phyloP scores from a whole-genome alignment of 1,140 invertebrate genomes.

The Pachyrhynchus sulphureomaculatus region DNA sequence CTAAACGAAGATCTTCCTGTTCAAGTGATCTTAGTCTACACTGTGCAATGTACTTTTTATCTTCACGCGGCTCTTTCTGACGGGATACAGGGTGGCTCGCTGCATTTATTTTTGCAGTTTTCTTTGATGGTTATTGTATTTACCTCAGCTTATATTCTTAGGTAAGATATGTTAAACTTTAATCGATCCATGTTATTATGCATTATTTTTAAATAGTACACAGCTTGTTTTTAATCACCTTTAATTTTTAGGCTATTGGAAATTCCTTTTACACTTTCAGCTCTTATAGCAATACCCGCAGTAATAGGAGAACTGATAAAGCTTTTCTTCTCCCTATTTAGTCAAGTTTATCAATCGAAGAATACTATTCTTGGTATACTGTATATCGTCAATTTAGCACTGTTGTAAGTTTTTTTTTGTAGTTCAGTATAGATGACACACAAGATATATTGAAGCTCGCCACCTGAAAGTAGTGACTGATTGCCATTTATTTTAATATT shows the following conservation, averaged over 20 bases:
- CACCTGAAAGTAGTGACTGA: too few relatives aligned
- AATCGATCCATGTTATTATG: too few relatives aligned
- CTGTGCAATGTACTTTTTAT: neutral
- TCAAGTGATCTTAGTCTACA: neutral
- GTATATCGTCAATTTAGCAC: neutral
- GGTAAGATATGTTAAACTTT: too few relatives aligned
- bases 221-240: neutral
- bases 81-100: neutral
- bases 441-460: too few relatives aligned
- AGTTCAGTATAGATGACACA: too few relatives aligned
- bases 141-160: conserved; percentile 14
- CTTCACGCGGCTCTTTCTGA: neutral
- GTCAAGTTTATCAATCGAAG: neutral
- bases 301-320: conserved; percentile 11
- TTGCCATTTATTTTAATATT: neutral
- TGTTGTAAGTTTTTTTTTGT: conserved; percentile 10
- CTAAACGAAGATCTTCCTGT: neutral
- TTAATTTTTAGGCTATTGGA: conserved; percentile 22
- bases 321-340: neutral
- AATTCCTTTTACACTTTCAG: conserved; percentile 13
- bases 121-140: conserved; percentile 1
- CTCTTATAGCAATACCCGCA: conserved; percentile 4
- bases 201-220: neutral
- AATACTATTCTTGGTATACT: neutral
- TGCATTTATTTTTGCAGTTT: conserved; percentile 13